Evolutionary conservation across 2,113 vertebrate genomes (phyloP), one percentile per base, ranked within the genome.

Genomic region (Pelvicachromis taeniatus): DNA sequence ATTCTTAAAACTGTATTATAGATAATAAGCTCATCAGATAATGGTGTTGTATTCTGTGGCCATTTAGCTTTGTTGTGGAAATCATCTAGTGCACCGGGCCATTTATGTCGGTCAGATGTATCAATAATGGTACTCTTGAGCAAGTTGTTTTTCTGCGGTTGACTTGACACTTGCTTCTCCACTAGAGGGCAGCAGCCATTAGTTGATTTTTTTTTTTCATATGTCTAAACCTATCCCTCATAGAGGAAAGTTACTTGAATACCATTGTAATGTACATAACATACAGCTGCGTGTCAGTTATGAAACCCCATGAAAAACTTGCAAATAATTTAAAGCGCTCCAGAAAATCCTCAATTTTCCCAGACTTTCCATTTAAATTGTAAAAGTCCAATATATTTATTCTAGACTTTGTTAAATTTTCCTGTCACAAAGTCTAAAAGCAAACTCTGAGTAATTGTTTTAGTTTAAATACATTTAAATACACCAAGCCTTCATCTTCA

Each of bases 101-200:
- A 19, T 33, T 33, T 26, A 80, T 77, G 16, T 29, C 16, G 56
- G 12, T 81, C 23, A 40, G 31, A 55, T 50, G 33, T 17, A 59
- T 13, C 31, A 81, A 19, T 50, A 38, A 56, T 38, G 3, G 17
- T 19, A 35, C 65, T 19, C 9, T 11, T 58, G 7, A 70, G 19
- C 19, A 48, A 55, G 50, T 59, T 52, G 14, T 38, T 48, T 77
- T 40, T 53, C 31, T 85, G 7, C 6, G 7, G 35, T 33, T 73
- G 9, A 45, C 48, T 86, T 59, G 80, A 14, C 38, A 42, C 33
- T 7, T 16, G 9, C 61, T 79, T 84, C 7, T 50, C 91, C 94
- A 94, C 85, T 84, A 95, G 94, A 89, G 89, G 91, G 94, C 94
- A 95, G 94, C 92, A 94, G 77, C 53, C 81, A 81, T 86, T 86